These are phyloP conservation scores for Gambusia affinis DNA, from an alignment of 2,113 vertebrate genomes.

Conservation along the genomic window DNA sequence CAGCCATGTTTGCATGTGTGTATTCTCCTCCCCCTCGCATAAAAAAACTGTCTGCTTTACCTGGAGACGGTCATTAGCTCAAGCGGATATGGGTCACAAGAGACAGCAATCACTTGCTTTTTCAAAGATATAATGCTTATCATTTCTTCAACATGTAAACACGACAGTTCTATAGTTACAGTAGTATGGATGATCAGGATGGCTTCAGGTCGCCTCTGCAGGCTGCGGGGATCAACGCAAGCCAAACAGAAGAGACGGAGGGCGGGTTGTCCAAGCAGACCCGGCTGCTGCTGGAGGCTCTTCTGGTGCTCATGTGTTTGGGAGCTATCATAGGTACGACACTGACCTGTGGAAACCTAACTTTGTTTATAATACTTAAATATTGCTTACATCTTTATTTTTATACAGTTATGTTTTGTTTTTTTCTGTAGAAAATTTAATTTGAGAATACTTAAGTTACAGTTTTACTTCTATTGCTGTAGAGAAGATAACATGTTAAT, in stretches of 20 bases:
- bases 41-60: constrained; percentile 28
- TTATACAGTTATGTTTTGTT: too few species aligned
- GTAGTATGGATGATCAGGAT: constrained; percentile 48
- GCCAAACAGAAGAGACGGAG: not conserved
- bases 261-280: constrained; percentile 16
- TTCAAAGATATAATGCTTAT: not conserved
- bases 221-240: constrained; percentile 27
- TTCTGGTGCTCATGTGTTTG: constrained; percentile 81
- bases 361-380: not conserved
- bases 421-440: not conserved
- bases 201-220: constrained; percentile 8
- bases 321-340: constrained; percentile 76
- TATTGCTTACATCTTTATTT: not conserved
- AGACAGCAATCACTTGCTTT: not conserved
- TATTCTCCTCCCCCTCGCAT: constrained; percentile 11
- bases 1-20: not conserved
- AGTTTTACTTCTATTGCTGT: too few species aligned
- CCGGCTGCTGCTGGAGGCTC: constrained; percentile 72
- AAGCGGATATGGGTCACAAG: constrained; percentile 13
- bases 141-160: constrained; percentile 22
- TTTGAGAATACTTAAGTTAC: not conserved
- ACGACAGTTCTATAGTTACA: not conserved
- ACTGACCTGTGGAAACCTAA: not conserved
- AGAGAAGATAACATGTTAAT: too few species aligned
- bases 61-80: constrained; percentile 30